phyloP scores from a whole-genome alignment of 2,113 vertebrate genomes.

The Benitochromis conjunctus region DNA sequence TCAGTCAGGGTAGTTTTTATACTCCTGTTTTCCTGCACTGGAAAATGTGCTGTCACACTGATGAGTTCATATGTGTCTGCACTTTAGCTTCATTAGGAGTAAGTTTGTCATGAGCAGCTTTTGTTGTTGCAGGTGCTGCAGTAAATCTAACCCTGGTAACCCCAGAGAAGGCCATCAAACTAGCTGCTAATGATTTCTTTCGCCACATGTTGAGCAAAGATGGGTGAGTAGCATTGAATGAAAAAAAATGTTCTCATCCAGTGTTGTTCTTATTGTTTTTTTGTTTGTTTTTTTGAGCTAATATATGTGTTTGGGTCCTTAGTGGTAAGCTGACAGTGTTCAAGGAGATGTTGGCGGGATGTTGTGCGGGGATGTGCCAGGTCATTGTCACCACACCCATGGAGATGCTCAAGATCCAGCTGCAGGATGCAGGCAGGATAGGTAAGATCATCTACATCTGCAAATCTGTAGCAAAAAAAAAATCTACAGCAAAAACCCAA shows the following conservation, averaged over 20 bases:
- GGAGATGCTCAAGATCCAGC: slow-evolving; percentile 85
- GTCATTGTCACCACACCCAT: slow-evolving; percentile 80
- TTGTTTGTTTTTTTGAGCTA: background rate
- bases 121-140: slow-evolving; percentile 69
- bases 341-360: slow-evolving; percentile 82
- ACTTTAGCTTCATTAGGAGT: background rate
- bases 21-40: background rate
- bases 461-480: background rate
- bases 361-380: slow-evolving; percentile 82
- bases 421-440: slow-evolving; percentile 81
- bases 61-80: background rate
- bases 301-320: background rate
- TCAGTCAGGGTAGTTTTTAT: background rate
- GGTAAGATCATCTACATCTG: slow-evolving; percentile 39
- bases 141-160: slow-evolving; percentile 81
- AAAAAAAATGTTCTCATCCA: rapidly evolving
- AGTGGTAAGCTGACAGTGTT: slow-evolving; percentile 71
- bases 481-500: background rate
- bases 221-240: slow-evolving; percentile 60
- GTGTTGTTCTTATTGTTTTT: background rate
- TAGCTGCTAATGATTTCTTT: slow-evolving; percentile 80
- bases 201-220: slow-evolving; percentile 73
- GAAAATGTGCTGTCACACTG: background rate
- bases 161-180: slow-evolving; percentile 80
- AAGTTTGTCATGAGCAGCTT: background rate